Conservation (phyloP, 2,888 invertebrate genomes). For the Suillia variegata region DNA sequence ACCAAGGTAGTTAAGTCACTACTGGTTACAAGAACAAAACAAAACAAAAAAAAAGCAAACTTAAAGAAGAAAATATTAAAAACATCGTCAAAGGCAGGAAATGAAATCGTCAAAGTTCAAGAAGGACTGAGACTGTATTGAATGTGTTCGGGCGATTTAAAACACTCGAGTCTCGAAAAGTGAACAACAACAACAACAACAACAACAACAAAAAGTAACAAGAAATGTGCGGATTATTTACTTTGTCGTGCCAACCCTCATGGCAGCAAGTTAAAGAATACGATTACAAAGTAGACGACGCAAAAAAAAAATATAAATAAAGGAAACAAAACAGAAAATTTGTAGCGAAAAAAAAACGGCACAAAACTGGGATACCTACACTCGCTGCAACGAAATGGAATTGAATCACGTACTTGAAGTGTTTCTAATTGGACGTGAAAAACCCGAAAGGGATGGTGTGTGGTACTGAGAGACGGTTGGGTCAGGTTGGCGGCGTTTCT, state of each 20-base stretch:
- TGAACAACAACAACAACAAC: background rate
- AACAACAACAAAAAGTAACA: no score
- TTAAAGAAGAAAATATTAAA: background rate
- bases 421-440: background rate
- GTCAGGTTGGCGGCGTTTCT: background rate
- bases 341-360: no score
- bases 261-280: background rate
- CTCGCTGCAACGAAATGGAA: no score
- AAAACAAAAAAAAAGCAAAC: background rate
- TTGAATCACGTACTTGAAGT: no score
- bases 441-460: background rate
- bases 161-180: background rate
- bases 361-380: no score
- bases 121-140: background rate
- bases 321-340: no score
- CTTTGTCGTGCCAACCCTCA: background rate
- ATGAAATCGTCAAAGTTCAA: background rate
- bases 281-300: background rate
- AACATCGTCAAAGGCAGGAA: background rate
- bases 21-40: background rate
- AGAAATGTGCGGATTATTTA: no score
- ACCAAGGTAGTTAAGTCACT: no score
- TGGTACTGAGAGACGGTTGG: no score
- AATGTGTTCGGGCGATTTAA: background rate
- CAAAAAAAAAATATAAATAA: background rate